These are phyloP conservation scores for Eulimnadia texana DNA, from an alignment of 1,140 invertebrate genomes.

Conservation along the genomic window DNA sequence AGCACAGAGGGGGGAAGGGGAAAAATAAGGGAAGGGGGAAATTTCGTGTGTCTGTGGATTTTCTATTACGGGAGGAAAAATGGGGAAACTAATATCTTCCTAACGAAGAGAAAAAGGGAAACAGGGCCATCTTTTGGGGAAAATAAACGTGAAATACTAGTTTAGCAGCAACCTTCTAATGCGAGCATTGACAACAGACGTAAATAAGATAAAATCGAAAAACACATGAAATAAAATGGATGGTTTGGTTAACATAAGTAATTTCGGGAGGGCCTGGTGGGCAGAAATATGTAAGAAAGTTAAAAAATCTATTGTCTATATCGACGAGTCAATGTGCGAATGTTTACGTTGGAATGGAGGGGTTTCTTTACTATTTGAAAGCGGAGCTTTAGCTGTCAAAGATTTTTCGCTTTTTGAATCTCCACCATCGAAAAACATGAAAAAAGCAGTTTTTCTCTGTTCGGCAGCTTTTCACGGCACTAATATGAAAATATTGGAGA, in stretches of 20 bases:
- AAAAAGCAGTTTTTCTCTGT: constrained; percentile 43
- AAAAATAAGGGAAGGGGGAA: no score
- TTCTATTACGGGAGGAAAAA: no score
- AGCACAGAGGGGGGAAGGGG: no score
- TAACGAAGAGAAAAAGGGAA: no score
- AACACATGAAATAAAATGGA: not conserved
- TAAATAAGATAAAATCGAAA: not conserved
- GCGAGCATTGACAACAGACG: no score
- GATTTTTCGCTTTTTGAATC: constrained; percentile 44
- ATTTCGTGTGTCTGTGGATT: no score
- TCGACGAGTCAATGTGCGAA: constrained; percentile 39
- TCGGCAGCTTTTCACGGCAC: constrained; percentile 33
- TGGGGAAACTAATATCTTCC: no score
- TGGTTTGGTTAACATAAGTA: not conserved
- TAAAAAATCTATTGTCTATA: constrained; percentile 41
- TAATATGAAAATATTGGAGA: constrained; percentile 33
- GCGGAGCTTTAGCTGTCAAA: constrained; percentile 39
- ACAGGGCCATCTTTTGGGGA: no score
- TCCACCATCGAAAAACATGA: constrained; percentile 28
- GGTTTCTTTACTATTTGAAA: constrained; percentile 33
- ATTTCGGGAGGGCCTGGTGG: constrained; percentile 27
- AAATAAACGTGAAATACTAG: no score
- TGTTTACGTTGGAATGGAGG: constrained; percentile 47
- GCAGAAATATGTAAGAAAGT: constrained; percentile 38
- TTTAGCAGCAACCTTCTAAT: no score